A percentile compares a stretch with the other conserved stretches of the same genome.
Conservation (phyloP, 2,797 vertebrate species). For the Tympanoctomys barrerae region DNA sequence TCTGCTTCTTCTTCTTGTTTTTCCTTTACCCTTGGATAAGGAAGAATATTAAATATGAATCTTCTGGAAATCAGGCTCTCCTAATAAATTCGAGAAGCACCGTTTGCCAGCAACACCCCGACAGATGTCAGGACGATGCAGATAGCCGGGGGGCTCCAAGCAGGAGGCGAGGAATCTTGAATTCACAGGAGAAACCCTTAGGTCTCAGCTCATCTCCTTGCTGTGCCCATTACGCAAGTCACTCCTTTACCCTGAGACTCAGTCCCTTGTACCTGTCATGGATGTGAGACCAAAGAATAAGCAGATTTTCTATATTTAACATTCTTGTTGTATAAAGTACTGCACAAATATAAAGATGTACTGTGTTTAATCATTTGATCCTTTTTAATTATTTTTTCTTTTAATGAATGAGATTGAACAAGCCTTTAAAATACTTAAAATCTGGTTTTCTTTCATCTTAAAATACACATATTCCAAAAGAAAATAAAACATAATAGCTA, state of each 20-base stretch:
- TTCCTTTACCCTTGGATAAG: conserved; percentile 4
- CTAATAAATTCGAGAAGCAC: background rate
- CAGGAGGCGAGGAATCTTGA: background rate
- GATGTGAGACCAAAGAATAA: background rate
- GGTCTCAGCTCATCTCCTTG: background rate
- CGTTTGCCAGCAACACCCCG: background rate
- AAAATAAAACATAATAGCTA: background rate
- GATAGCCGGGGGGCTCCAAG: background rate
- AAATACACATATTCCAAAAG: background rate
- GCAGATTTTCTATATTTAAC: background rate
- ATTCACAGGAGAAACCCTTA: background rate
- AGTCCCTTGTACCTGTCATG: background rate
- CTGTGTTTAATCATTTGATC: background rate
- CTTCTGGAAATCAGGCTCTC: background rate
- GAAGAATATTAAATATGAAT: background rate
- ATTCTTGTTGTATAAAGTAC: background rate
- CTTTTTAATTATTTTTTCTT: background rate
- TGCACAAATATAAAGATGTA: background rate
- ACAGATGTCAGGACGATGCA: background rate
- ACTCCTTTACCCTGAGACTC: background rate
- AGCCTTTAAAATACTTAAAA: conserved; percentile 21
- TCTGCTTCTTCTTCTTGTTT: background rate
- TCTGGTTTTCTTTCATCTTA: background rate
- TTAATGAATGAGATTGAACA: background rate
- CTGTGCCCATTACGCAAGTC: background rate